Conservation (phyloP, 2,888 invertebrate species). For the Papilio protenor region DNA sequence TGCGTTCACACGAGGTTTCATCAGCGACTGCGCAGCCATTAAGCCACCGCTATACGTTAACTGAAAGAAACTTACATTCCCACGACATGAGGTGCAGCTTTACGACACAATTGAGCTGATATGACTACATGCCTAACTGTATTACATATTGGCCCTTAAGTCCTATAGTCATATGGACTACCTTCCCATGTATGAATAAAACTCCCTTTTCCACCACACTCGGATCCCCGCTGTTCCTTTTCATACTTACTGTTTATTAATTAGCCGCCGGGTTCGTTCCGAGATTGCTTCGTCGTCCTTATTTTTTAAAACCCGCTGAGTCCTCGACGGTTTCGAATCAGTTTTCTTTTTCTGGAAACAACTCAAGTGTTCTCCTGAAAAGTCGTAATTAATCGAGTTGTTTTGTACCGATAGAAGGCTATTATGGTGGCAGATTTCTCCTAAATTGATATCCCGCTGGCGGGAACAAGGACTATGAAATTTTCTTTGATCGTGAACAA, state of each 20-base stretch:
- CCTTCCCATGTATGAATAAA: conserved; percentile 59
- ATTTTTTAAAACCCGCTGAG: conserved; percentile 44
- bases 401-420: conserved; percentile 20
- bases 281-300: conserved; percentile 53
- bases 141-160: conserved; percentile 7
- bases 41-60: conserved; percentile 62
- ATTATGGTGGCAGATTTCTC: conserved; percentile 21
- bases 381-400: conserved; percentile 31
- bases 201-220: conserved; percentile 68
- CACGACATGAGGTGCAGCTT: conserved; percentile 34
- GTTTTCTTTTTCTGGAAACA: conserved; percentile 26
- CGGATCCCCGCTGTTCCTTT: conserved; percentile 64
- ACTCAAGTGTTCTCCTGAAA: conserved; percentile 28
- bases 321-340: conserved; percentile 21
- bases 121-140: background rate
- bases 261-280: conserved; percentile 62
- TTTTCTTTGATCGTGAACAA: conserved; percentile 14
- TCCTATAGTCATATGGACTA: background rate
- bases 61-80: conserved; percentile 40
- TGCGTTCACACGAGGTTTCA: conserved; percentile 65
- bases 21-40: conserved; percentile 56
- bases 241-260: conserved; percentile 54
- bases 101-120: conserved; percentile 16
- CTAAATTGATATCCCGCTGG: conserved; percentile 41
- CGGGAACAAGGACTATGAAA: background rate